Evolutionary conservation across 2,888 invertebrate genomes (phyloP), one percentile per base, ranked within the genome.

Genomic region (Petrophora chlorosata): DNA sequence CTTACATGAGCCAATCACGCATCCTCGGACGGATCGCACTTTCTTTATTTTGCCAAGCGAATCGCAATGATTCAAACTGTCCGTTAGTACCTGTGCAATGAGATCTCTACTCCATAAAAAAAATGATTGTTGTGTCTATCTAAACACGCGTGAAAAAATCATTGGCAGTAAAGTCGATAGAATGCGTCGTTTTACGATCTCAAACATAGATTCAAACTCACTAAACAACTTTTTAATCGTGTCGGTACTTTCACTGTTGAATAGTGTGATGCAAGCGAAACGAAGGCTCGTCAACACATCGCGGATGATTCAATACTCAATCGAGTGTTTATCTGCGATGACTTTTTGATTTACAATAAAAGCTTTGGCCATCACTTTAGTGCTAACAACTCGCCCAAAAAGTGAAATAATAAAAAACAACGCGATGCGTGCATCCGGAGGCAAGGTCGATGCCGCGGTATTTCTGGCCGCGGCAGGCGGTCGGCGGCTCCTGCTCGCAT

Each of bases 381-480:
- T 70, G 69, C 66, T 70, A 75, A 75, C 72, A 70, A 70, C 66
- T 76, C 70, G 63, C 57, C 61, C 67, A 73, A 82, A 85, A 83
- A 77, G 74, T 68, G 66, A 79, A 83, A 84, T 80, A 84, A 84
- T 82, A 82, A 85, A n/a, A 85, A 84, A 84, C 82, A 85, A 77
- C 67, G 68, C 65, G 70, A 69, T 76, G 79, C 80, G 79, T 84
- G 83, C 85, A 85, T 73, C 76, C 74, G 67, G 69, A 82, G 73
- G 71, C 87, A 88, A 88, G 86, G 88, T 86, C 87, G 87, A 76
- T 83, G 85, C 75, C 80, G 85, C 62, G 77, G 76, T 87, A 87
- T 88, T 87, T 87, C 76, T 74, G 85, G 82, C 85, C 76, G 68
- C 77, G 75, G 77, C 77, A 77, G 70, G 73, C 68, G 66, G 66